phyloP scores from a whole-genome alignment of 2,888 invertebrate species.

The Pandemis corylana region DNA sequence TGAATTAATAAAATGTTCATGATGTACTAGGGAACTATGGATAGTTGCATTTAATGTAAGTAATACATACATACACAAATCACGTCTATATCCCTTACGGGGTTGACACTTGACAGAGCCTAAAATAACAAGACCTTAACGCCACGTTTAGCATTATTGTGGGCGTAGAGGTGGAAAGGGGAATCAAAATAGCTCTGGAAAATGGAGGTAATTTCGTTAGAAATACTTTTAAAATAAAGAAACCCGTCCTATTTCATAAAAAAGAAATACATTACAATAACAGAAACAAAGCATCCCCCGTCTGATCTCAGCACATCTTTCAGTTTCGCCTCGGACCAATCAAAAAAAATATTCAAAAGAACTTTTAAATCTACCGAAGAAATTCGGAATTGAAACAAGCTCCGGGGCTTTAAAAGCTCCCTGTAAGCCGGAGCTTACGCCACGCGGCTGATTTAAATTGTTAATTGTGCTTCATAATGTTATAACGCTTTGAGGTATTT shows the following conservation, averaged over 20 bases:
- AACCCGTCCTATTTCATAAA: no score
- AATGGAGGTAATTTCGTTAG: no score
- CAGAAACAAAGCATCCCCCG: neutral
- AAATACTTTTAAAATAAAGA: no score
- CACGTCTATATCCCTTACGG: no score
- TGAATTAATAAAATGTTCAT: neutral
- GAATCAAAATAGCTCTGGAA: no score
- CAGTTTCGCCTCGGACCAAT: neutral
- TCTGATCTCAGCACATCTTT: neutral
- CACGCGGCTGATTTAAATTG: conserved; percentile 9
- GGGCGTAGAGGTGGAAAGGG: no score
- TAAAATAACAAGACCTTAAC: no score
- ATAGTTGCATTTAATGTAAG: neutral
- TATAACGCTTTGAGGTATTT: conserved; percentile 9
- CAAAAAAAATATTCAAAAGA: neutral
- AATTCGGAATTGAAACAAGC: conserved; percentile 4
- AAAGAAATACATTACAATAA: neutral
- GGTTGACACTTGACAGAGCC: no score
- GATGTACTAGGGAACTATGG: neutral
- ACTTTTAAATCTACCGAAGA: conserved; percentile 2
- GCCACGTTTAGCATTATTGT: no score
- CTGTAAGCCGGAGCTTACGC: conserved; percentile 20
- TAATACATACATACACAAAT: no score
- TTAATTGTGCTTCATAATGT: conserved; percentile 20
- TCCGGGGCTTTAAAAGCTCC: neutral